A percentile compares a stretch with the other conserved stretches of the same genome.
These are phyloP conservation scores for Aythya baeri DNA, from an alignment of 2,113 vertebrate genomes.

Conservation along the genomic window DNA sequence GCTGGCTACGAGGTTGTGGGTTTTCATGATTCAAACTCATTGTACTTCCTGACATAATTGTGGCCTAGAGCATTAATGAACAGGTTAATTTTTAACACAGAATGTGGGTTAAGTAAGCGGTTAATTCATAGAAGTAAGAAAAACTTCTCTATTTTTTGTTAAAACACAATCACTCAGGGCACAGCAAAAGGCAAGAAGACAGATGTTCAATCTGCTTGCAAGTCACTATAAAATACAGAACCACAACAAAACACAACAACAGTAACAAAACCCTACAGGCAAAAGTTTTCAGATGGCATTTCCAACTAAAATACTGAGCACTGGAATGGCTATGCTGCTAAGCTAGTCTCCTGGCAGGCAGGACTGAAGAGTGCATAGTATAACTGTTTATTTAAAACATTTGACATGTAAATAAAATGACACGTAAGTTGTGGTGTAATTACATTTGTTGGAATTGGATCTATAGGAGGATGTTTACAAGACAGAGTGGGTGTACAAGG, in stretches of 20 bases:
- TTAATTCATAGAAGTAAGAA: constrained; percentile 51
- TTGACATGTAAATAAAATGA: not conserved
- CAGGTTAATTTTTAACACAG: constrained; percentile 46
- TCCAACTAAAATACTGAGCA: constrained; percentile 68
- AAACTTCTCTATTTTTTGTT: constrained; percentile 58
- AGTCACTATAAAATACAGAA: constrained; percentile 49
- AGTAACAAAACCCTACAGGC: constrained; percentile 19
- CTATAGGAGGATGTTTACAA: constrained; percentile 20
- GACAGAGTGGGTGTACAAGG: not conserved
- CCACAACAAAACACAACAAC: constrained; percentile 7
- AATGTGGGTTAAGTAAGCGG: not conserved
- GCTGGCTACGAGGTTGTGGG: constrained; percentile 83
- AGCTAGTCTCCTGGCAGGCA: constrained; percentile 62
- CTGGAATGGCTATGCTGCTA: constrained; percentile 38
- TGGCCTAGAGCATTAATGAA: constrained; percentile 88
- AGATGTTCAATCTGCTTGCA: constrained; percentile 64
- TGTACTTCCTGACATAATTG: constrained; percentile 98
- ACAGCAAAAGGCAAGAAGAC: constrained; percentile 78
- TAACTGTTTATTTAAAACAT: constrained; percentile 18
- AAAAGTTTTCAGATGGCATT: constrained; percentile 58
- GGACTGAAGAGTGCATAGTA: constrained; percentile 15
- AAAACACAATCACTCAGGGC: constrained; percentile 75
- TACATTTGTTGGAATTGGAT: constrained; percentile 14
- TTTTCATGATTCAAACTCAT: constrained; percentile 95
- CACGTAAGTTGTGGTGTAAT: not conserved